Evolutionary conservation across 2,797 vertebrate genomes (phyloP), one percentile per base, ranked within the genome.

Genomic region (Anguilla pacifica): DNA sequence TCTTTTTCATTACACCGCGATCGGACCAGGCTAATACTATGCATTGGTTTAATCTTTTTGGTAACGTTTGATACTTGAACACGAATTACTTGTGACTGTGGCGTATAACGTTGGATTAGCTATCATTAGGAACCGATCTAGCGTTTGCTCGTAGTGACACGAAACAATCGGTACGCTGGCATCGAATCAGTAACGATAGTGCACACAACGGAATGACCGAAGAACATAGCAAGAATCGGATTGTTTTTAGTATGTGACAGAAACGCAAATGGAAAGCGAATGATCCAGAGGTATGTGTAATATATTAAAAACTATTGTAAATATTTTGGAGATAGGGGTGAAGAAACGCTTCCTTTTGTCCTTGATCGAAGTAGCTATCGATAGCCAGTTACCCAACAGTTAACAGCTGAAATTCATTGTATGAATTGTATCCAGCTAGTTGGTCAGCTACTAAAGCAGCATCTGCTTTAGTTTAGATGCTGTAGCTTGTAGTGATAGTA

Each of bases 261-360:
- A 15, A 59, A 55, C 83, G 2, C 11, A 55, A 84, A 57, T n/a
- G 31, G 51, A 84, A 84, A 28, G 83, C 83, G 83, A 17, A 55
- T 55, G 83, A 84, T 57, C 11, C 51, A 25, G 82, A 59, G 83
- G 83, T 84, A 84, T 35, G 51, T 84, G 22, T 53, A 43, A 79
- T 6, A 82, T n/a, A 46, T 57, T 17, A 31, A 31, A 53, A 17
- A 35, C n/a, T 3, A 28, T 5, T n/a, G 25, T n/a, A 3, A 82
- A n/a, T 83, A n/a, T 83, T 51, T 28, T 53, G 81, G 6, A 83
- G 49, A 83, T n/a, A 49, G 51, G 51, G 1, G 53, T 55, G 83
- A 13, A 55, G 15, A 35, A 31, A 53, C 83, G 3, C 10, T 28
- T 84, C 17, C 9, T 84, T 28, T 84, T 84, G 28, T 84, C 15